phyloP scores from a whole-genome alignment of 2,888 invertebrate species.

The Hydrotaea diabolus region DNA sequence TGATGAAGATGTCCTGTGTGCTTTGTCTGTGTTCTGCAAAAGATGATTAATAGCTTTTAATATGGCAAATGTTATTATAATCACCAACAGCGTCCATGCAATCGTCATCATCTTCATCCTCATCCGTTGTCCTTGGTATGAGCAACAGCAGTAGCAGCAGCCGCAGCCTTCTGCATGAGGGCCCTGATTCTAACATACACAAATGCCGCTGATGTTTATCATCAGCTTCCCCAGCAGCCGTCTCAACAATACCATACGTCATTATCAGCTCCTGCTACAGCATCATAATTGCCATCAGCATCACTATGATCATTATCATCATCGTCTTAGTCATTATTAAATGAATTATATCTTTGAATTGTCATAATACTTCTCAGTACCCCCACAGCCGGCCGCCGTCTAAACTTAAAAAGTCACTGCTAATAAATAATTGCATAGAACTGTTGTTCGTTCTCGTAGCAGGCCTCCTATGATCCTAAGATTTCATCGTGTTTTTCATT shows the following conservation, averaged over 20 bases:
- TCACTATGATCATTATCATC: slow-evolving; percentile 22
- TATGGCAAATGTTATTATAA: slow-evolving; percentile 68
- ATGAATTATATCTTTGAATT: slow-evolving; percentile 31
- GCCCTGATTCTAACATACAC: not conserved
- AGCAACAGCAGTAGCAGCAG: slow-evolving; percentile 34
- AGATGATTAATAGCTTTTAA: slow-evolving; percentile 79
- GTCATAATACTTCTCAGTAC: not conserved
- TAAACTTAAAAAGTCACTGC: slow-evolving; percentile 25
- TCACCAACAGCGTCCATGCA: slow-evolving; percentile 47
- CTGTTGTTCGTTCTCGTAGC: not conserved
- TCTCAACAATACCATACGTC: slow-evolving; percentile 1
- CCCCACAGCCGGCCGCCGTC: too few relatives aligned
- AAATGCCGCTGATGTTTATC: slow-evolving; percentile 6
- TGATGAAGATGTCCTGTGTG: slow-evolving; percentile 60
- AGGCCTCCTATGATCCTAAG: not conserved
- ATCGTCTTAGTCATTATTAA: slow-evolving; percentile 9
- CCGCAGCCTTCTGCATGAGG: slow-evolving; percentile 45
- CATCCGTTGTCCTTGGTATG: slow-evolving; percentile 11
- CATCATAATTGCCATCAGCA: slow-evolving; percentile 12
- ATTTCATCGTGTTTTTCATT: slow-evolving; percentile 47
- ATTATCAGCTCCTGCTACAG: not conserved
- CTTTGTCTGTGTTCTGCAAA: slow-evolving; percentile 71
- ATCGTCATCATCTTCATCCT: slow-evolving; percentile 43
- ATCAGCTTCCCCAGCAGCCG: not conserved
- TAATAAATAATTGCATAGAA: slow-evolving; percentile 50